Base-by-base conservation (phyloP, 1,140 invertebrate genomes). In the Drosophila littoralis region DNA sequence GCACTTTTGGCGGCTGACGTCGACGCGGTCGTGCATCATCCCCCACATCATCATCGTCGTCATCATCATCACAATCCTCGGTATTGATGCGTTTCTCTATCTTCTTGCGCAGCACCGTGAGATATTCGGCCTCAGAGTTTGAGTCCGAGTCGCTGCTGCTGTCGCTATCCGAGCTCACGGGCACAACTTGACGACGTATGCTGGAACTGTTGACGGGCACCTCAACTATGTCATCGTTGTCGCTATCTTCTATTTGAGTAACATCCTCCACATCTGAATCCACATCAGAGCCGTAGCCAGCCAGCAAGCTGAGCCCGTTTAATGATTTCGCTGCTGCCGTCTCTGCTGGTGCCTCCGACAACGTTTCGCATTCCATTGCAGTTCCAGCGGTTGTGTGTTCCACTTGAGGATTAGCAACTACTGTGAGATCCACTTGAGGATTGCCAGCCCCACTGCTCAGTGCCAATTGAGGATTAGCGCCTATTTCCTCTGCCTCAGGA, bases 1-100 rank as follows among this genome's bases (percentile, higher is more conserved):
- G 77, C 0, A 89, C 89, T 32, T 77, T 81, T 2, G 88, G 78
- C 7, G 82, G 91, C 40, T 84, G 77, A 0, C 76, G 78, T 6
- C 74, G 78, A 2, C 63, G 66, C 0, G 75, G 51, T 1, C 59
- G 58, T 7, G 73, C 40, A 2, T 51, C 64, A 6, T 52, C 52
- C 4, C 59, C 75, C 7, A 66, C 63, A 40, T 73, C 76, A 7
- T 84, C 84, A 5, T 81, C 77, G 9, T 91, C 85, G n/a, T 89
- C 86, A 8, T 90, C 90, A 40, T 88, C 90, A 42, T 92, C 91
- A 10, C 77, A 83, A 7, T 86, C 84, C 15, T 64, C 77, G 0
- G 74, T 77, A 52, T 81, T 79, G n/a, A 91, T 92, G 6, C 64
- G 54, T 22, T 85, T 91, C 1, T 90, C 83, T 8, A 92, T 92